Evolutionary conservation across 2,888 invertebrate species (phyloP), one percentile per base, ranked within the genome.

Genomic region (Andrena bucephala): DNA sequence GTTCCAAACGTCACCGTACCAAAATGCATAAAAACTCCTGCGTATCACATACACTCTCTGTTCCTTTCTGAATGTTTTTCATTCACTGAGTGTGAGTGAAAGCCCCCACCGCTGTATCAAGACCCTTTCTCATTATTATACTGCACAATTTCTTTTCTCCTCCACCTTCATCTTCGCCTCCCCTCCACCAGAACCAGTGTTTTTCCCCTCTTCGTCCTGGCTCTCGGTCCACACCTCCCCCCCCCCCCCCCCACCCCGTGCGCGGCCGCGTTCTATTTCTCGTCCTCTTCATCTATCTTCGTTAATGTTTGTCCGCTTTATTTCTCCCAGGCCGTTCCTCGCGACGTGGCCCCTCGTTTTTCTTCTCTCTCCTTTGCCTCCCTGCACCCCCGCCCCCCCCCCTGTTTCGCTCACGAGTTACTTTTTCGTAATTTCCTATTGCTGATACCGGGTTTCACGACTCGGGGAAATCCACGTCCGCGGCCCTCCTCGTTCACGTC

Each of bases 301-400:
- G 80, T 79, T 81, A 80, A 74, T 66, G 73, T 81, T 80, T 81
- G 69, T 71, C 70, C 80, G 80, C 81, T 80, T 80, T 80, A 80
- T 80, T 80, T 80, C 80, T 79, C 59, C 31, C 54, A 65, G 81
- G 52, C 62, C 80, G 70, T 79, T 27, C 70, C 70, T 80, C 70
- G 66, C 71, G 70, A 66, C 80, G 66, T 27, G 33, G 27, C 70
- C 69, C 60, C 66, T 80, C 80, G 80, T 80, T 80, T 80, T 71
- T 80, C 80, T 80, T 70, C 80, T 62, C 42, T 60, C 16, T 20
- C 77, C 24, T n/a, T 20, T 24, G 24, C 57, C n/a, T 33, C 57
- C 36, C 31, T 29, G 13, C 48, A 6, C 48, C 24, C n/a, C 27
- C 16, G 20, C n/a, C 7, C 3, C 29, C n/a, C 7, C 3, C 29